These are phyloP conservation scores for Epizoanthus scotinus DNA, from an alignment of 92 coral and sea anemone species.

Conservation along the genomic window DNA sequence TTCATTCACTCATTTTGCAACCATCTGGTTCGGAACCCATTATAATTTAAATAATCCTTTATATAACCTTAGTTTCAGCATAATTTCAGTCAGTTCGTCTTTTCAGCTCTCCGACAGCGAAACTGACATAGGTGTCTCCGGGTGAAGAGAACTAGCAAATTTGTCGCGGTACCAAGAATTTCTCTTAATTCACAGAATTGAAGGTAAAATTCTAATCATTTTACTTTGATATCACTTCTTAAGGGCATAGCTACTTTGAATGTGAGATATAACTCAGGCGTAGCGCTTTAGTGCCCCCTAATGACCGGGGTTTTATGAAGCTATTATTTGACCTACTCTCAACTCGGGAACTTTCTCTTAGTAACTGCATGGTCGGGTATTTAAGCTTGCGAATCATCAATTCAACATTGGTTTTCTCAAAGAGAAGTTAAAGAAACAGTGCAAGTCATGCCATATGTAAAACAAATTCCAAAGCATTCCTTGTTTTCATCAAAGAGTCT, in stretches of 20 bases:
- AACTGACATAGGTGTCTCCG: neutral
- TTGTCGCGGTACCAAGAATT: neutral
- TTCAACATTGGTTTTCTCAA: neutral
- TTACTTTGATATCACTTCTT: neutral
- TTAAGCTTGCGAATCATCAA: neutral
- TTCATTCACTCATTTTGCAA: slow-evolving; percentile 56
- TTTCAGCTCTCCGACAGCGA: neutral
- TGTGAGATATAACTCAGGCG: slow-evolving; percentile 15
- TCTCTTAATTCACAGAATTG: neutral
- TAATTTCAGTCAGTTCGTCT: neutral
- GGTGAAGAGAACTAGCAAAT: neutral
- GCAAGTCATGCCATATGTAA: too few species aligned
- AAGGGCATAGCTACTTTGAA: neutral
- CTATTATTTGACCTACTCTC: neutral
- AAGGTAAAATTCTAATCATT: slow-evolving; percentile 12
- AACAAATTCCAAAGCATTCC: neutral
- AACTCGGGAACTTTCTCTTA: neutral
- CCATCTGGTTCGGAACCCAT: slow-evolving; percentile 71
- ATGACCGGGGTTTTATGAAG: slow-evolving; percentile 24
- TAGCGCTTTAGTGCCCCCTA: slow-evolving; percentile 19
- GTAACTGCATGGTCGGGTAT: neutral
- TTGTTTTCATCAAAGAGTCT: neutral
- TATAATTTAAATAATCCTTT: slow-evolving; percentile 38
- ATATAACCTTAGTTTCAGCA: slow-evolving; percentile 18
- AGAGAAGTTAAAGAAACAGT: neutral